Evolutionary conservation across 2,797 vertebrate species (phyloP), one percentile per base, ranked within the genome.

Genomic region (Neostethus bicornis): DNA sequence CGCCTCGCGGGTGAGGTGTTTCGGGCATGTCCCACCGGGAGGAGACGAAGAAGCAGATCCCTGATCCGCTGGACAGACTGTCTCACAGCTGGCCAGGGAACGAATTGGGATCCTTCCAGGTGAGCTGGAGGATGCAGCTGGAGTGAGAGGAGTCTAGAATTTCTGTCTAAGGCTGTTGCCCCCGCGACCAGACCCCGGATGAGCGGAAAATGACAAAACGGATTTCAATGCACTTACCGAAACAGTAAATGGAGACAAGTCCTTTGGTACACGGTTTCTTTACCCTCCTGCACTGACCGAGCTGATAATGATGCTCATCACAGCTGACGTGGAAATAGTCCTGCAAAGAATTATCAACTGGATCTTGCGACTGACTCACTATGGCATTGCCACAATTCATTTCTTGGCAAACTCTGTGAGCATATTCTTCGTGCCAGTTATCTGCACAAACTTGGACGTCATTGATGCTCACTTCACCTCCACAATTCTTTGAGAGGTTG

Each of bases 211-310:
- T 3, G 16, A 4, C 10, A 9, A 12, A 10, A 11, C 29, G 4
- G 7, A 25, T 51, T 25, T 14, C 12, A 1, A 16, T n/a, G 39
- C 14, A 68, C 86, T 80, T 49, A 91, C 91, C 1, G 44, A 26
- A 2, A 43, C 91, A 92, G 28, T 14, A 1, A 35, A 92, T 51
- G 0, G 42, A 60, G 11, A 85, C 48, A 1, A 17, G 0, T 0
- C 1, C 0, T 0, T 0, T 0, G 0, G 0, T 0, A 32, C 89
- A 91, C 0, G 0, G 0, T 13, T 0, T 34, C 1, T 0, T 0
- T 1, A 5, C 6, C 23, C 42, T 68, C 23, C n/a, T 23, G 38
- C 91, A 92, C 62, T 90, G 87, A 45, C 77, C 50, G 2, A 89
- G 46, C 0, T 1, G 0, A 6, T 39, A 11, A 28, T 88, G 75